Percentiles rank a stretch among this genome's conserved stretches.
These are phyloP conservation scores for Lichenostomus cassidix DNA, from an alignment of 2,113 vertebrate species.

Conservation along the genomic window DNA sequence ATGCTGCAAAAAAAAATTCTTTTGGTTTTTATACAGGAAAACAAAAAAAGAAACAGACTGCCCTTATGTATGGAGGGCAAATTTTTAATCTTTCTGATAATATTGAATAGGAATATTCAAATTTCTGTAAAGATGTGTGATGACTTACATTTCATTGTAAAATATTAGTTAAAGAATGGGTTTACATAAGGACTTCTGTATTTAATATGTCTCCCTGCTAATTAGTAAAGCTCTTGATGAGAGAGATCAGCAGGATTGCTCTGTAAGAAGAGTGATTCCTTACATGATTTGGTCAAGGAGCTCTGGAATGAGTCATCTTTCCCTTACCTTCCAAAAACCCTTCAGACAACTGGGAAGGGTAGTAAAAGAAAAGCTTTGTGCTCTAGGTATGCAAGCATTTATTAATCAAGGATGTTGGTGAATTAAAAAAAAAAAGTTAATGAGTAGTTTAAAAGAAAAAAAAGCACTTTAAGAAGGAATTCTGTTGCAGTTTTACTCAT, in stretches of 20 bases:
- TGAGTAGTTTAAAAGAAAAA: slow-evolving; percentile 55
- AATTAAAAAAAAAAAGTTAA: slow-evolving; percentile 19
- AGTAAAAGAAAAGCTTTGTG: slow-evolving; percentile 50
- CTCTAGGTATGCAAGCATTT: slow-evolving; percentile 35
- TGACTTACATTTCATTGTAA: slow-evolving; percentile 89
- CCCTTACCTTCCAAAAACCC: slow-evolving; percentile 46
- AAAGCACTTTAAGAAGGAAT: slow-evolving; percentile 79
- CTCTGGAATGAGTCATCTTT: slow-evolving; percentile 49
- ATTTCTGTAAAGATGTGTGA: slow-evolving; percentile 89
- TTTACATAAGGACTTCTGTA: slow-evolving; percentile 78
- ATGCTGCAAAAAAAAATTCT: slow-evolving; percentile 67
- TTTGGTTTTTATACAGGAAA: slow-evolving; percentile 80
- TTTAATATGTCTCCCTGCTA: slow-evolving; percentile 83
- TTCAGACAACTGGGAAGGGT: slow-evolving; percentile 54
- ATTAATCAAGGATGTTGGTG: slow-evolving; percentile 31
- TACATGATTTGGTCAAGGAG: slow-evolving; percentile 34
- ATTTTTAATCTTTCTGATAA: slow-evolving; percentile 78
- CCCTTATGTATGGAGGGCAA: slow-evolving; percentile 72
- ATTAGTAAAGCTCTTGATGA: slow-evolving; percentile 65
- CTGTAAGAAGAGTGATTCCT: slow-evolving; percentile 42
- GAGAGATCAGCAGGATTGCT: slow-evolving; percentile 14
- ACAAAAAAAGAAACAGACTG: slow-evolving; percentile 57
- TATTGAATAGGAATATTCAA: slow-evolving; percentile 85
- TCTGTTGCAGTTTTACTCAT: slow-evolving; percentile 73
- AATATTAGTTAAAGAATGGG: slow-evolving; percentile 87